Evolutionary conservation across 2,113 vertebrate genomes (phyloP), one percentile per base, ranked within the genome.

Genomic region (Prunella himalayana): DNA sequence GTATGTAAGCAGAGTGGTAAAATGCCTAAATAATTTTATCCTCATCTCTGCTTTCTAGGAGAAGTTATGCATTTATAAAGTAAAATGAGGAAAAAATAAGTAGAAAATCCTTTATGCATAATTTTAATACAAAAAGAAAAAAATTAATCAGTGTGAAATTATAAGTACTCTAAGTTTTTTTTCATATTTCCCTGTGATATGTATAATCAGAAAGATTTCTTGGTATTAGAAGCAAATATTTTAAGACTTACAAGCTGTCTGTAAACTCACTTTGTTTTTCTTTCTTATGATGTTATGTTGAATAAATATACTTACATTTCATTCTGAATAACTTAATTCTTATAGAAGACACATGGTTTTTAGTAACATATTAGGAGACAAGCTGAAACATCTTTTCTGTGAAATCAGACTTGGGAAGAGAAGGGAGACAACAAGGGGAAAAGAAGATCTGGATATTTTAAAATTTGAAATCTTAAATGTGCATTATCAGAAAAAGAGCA

Each of bases 1-100:
- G n/a, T 83, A 42, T 63, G 63, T 71, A 97, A 95, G 59, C 86
- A 79, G 75, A 71, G n/a, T 72, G 49, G 84, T 75, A 93, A 89
- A 90, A 90, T 51, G 81, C 68, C 87, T 41, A 78, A 81, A 47
- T 87, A 83, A 79, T 93, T 84, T 95, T 93, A 82, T 51, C 47
- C 13, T 79, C 53, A 86, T 64, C 64, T 94, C 66, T 54, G 22
- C 54, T 96, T 95, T 95, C 14, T 54, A 7, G 28, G 61, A 92
- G 18, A 42, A 86, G 31, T 71, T 41, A 39, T 15, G 7, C 27
- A 56, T 86, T 69, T 93, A 61, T 78, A 82, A 92, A 75, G 70
- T 57, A 83, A 70, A 45, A 24, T 7, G 15, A 71, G 31, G 9
- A 50, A 54, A 95, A 92, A 57, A 84, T 66, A 54, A 88, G 22